phyloP scores from a whole-genome alignment of 2,888 invertebrate genomes.

The Lobophora halterata region DNA sequence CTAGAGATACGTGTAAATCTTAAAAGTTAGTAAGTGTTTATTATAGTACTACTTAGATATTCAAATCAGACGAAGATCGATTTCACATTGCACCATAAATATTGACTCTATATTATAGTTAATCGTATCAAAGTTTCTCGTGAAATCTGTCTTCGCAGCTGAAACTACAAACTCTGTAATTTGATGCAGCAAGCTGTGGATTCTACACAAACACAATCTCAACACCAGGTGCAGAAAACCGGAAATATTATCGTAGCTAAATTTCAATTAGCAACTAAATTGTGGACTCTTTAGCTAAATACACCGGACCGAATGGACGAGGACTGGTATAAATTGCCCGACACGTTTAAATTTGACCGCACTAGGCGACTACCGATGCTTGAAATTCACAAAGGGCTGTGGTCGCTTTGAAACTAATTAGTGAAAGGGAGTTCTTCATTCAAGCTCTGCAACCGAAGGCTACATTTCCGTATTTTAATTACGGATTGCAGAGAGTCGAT shows the following conservation, averaged over 20 bases:
- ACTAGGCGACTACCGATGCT: slow-evolving; percentile 66
- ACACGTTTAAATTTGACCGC: slow-evolving; percentile 67
- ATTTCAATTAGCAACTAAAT: slow-evolving; percentile 64
- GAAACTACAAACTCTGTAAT: slow-evolving; percentile 46
- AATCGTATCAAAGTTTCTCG: slow-evolving; percentile 25
- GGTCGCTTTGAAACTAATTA: slow-evolving; percentile 78
- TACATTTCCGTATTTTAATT: slow-evolving; percentile 60
- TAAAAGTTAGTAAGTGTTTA: slow-evolving; percentile 13
- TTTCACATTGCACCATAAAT: slow-evolving; percentile 32
- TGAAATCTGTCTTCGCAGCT: slow-evolving; percentile 45
- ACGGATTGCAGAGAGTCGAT: slow-evolving; percentile 38
- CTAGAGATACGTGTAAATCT: slow-evolving; percentile 7
- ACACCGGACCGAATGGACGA: slow-evolving; percentile 57
- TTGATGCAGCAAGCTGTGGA: slow-evolving; percentile 80
- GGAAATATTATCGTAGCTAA: slow-evolving; percentile 44
- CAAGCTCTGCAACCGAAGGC: slow-evolving; percentile 61
- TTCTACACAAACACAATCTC: slow-evolving; percentile 68
- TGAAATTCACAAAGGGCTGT: slow-evolving; percentile 74
- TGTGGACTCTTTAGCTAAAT: slow-evolving; percentile 59
- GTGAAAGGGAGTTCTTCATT: slow-evolving; percentile 63
- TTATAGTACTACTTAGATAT: slow-evolving; percentile 16
- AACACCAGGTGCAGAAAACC: slow-evolving; percentile 54
- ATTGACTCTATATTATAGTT: slow-evolving; percentile 4
- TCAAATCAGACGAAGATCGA: slow-evolving; percentile 31
- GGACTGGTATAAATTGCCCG: slow-evolving; percentile 57